Base-by-base conservation (phyloP, 2,888 invertebrate genomes). In the Rotaria sp. region DNA sequence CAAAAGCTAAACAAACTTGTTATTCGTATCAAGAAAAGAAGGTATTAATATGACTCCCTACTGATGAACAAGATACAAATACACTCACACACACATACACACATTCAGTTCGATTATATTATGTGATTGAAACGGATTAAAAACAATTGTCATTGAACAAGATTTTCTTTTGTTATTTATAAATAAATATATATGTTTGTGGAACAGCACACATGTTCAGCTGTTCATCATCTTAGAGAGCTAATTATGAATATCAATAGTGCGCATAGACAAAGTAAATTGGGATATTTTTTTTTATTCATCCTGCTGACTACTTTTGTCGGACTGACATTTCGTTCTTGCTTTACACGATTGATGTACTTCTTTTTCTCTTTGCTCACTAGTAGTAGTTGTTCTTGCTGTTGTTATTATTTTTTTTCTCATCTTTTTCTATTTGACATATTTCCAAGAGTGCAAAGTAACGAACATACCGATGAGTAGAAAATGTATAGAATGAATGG, bases 391-490 rank as follows among this genome's bases (percentile, higher is more conserved):
- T 21, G 15, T 59, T 59, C 11, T 59, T 18, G 30, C 13, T 59
- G 57, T 59, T 59, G 15, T 59, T 59, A 59, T 59, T n/a, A n/a
- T n/a, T n/a, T n/a, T n/a, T 59, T 59, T n/a, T 59, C 30, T 59
- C 57, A 59, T 59, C 57, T 59, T 59, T n/a, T 59, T 59, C 57
- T 59, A 59, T 59, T n/a, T 59, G 57, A 59, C 57, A 59, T 59
- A 59, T 26, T 59, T 59, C 30, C 15, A 59, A 59, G 30, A 21
- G 50, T 30, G n/a, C 57, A 30, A 59, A 59, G 30, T 59, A 59
- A 59, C 57, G 57, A 59, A 59, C 57, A 26, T 59, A 59, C 55
- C 55, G 15, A 59, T n/a, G 26, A 59, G 30, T 59, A 59, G 13
- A 59, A 30, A 30, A 30, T 13, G 11, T 26, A 21, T 13, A 59